Percentiles rank a stretch among this genome's conserved stretches.
Evolutionary conservation across 1,140 invertebrate genomes (phyloP).

Genomic region (Meloidogyne chitwoodi): DNA sequence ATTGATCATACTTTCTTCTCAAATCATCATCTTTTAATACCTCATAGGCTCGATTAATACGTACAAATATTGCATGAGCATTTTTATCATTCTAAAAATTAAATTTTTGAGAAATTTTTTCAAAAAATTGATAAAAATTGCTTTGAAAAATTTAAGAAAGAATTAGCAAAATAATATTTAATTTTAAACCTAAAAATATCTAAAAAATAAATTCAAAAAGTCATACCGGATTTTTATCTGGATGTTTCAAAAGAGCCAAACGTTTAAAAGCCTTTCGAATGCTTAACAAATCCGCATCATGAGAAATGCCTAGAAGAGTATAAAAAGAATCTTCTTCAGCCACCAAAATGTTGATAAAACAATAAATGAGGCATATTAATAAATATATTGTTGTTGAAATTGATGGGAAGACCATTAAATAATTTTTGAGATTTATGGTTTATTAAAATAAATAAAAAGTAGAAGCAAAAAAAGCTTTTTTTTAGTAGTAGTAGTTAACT

Average conservation of each 20-base stretch:
- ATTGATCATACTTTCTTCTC: constrained; percentile 74
- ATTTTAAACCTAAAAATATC: not conserved
- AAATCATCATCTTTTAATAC: constrained; percentile 76
- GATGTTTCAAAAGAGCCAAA: constrained; percentile 74
- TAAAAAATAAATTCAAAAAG: not conserved
- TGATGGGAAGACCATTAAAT: not conserved
- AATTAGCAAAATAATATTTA: not conserved
- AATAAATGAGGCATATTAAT: not conserved
- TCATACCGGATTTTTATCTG: constrained; percentile 75
- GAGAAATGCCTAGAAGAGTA: constrained; percentile 70
- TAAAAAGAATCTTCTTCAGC: constrained; percentile 65
- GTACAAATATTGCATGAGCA: constrained; percentile 74
- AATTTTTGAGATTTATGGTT: not conserved
- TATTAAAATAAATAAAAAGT: not conserved
- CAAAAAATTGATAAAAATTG: not conserved
- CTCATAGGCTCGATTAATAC: constrained; percentile 77
- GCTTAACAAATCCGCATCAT: constrained; percentile 71
- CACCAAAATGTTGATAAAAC: not conserved
- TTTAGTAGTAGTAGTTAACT: not conserved
- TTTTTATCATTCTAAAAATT: constrained; percentile 68
- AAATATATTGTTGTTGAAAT: not conserved
- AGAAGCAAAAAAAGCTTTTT: not conserved
- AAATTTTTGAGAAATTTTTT: not conserved
- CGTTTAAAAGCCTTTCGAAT: constrained; percentile 78
- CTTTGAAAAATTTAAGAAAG: not conserved